Percentiles rank a stretch among this genome's conserved stretches.
Conservation (phyloP, 2,888 invertebrate species). For the Sepioteuthis lessoniana region DNA sequence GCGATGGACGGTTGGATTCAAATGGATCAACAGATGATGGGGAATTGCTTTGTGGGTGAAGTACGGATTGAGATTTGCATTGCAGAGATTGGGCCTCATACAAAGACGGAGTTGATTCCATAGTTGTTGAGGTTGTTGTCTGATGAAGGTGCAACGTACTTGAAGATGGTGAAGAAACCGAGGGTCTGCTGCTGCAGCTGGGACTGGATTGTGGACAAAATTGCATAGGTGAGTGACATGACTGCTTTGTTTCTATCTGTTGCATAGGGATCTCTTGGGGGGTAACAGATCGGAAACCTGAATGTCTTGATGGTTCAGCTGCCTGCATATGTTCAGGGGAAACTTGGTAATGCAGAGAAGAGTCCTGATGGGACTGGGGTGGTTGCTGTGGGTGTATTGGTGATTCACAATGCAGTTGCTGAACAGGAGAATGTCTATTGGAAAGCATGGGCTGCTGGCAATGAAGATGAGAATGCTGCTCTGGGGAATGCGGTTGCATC, state of each 20-base stretch:
- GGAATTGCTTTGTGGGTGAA: not conserved
- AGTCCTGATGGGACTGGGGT: not conserved
- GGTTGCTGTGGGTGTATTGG: not conserved
- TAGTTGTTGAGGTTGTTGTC: not conserved
- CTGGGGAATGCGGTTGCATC: not conserved
- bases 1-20: constrained; percentile 24
- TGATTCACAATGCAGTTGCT: not conserved
- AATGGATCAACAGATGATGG: not conserved
- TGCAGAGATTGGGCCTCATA: not conserved
- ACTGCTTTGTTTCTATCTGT: not conserved
- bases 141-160: not conserved
- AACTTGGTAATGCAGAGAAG: not conserved
- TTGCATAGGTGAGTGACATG: not conserved
- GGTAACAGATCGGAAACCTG: not conserved
- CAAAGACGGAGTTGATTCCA: not conserved
- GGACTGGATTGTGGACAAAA: not conserved
- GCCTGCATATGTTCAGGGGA: not conserved
- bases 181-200: not conserved
- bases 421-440: constrained; percentile 41
- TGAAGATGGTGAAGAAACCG: not conserved
- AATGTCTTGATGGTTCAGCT: not conserved
- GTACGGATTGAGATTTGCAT: not conserved
- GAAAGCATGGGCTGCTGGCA: not conserved
- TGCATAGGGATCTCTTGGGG: not conserved
- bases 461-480: not conserved